phyloP scores from a whole-genome alignment of 2,797 vertebrate genomes.

The Artibeus lituratus region DNA sequence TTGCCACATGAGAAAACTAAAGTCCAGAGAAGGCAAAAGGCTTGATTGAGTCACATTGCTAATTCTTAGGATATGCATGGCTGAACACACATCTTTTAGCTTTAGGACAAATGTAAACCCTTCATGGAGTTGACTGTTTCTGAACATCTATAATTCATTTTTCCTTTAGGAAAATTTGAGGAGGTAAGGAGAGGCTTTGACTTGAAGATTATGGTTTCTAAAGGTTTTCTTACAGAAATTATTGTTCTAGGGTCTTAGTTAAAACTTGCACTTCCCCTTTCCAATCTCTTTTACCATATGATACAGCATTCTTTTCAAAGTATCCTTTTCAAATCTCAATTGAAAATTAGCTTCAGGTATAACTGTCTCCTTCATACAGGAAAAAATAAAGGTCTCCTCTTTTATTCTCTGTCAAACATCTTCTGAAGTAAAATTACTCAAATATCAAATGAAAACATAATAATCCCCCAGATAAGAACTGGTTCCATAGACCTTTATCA shows the following conservation, averaged over 20 bases:
- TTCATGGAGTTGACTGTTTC: background rate
- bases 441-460: background rate
- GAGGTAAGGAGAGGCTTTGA: background rate
- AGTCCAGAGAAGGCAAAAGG: background rate
- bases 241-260: background rate
- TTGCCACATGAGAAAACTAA: background rate
- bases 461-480: background rate
- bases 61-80: no score
- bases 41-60: background rate
- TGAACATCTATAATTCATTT: background rate
- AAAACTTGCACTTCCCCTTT: background rate
- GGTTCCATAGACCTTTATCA: background rate
- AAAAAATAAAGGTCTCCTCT: background rate
- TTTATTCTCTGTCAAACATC: background rate
- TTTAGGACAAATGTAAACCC: background rate
- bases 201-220: background rate
- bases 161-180: background rate
- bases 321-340: conserved; percentile 1
- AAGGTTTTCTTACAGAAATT: background rate
- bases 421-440: background rate
- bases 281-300: background rate
- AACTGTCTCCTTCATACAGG: background rate
- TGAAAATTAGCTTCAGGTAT: background rate
- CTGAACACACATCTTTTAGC: background rate
- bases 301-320: background rate